Conservation (phyloP, 1,140 invertebrate species). For the Drosophila obscura region DNA sequence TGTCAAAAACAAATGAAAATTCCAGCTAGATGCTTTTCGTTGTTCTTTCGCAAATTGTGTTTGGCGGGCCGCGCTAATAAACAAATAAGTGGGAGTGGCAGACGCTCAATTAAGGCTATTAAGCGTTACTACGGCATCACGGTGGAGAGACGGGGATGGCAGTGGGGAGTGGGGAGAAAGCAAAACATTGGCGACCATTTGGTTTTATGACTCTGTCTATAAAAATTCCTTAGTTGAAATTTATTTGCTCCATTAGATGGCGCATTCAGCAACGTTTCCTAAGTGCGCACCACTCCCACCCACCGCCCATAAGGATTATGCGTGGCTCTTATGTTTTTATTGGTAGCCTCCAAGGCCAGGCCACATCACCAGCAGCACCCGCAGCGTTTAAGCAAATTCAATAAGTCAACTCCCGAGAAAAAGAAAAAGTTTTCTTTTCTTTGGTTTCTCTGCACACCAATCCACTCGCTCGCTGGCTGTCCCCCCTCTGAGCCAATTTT, state of each 20-base stretch:
- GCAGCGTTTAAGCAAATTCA: constrained; percentile 62
- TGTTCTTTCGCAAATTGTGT: constrained; percentile 32
- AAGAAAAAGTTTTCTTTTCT: not conserved
- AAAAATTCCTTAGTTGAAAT: constrained; percentile 83
- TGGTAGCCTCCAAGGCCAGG: constrained; percentile 10
- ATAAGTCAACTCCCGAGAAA: constrained; percentile 66
- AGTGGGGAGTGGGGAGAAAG: too few species aligned
- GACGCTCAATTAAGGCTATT: constrained; percentile 82
- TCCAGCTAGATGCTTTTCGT: constrained; percentile 63
- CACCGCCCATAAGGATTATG: constrained; percentile 59
- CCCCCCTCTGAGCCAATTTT: constrained; percentile 63
- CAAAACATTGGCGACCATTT: constrained; percentile 77
- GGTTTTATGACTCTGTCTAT: constrained; percentile 78
- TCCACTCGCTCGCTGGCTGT: too few species aligned
- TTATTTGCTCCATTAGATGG: constrained; percentile 80
- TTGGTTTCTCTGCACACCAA: constrained; percentile 1
- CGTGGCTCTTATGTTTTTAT: constrained; percentile 61
- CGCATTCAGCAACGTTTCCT: constrained; percentile 68
- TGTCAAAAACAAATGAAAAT: constrained; percentile 73
- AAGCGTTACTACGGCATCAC: constrained; percentile 64
- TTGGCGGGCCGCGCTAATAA: constrained; percentile 65
- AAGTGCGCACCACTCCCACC: too few species aligned
- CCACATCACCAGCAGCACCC: not conserved
- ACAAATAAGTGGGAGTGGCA: constrained; percentile 80
- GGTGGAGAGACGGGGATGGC: too few species aligned